These are phyloP conservation scores for Morpho deidamia DNA, from an alignment of 2,888 invertebrate species.

Conservation along the genomic window DNA sequence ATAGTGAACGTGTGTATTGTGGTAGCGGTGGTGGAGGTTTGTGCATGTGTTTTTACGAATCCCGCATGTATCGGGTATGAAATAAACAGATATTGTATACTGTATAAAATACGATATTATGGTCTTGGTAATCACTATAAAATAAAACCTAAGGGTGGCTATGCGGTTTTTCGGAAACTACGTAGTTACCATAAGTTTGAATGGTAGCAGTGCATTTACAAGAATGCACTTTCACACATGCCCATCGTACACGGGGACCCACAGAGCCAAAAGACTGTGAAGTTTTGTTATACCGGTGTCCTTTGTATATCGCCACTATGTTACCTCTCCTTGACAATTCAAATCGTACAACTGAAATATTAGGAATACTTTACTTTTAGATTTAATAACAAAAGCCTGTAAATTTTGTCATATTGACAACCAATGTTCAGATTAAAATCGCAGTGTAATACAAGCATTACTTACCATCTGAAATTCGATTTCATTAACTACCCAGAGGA, in stretches of 20 bases:
- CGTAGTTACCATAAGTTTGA: background rate
- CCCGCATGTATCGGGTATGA: too few species aligned
- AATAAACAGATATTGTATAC: too few species aligned
- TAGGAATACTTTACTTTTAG: background rate
- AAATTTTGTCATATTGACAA: too few species aligned
- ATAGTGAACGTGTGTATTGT: too few species aligned
- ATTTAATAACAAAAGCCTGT: background rate
- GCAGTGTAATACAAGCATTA: too few species aligned
- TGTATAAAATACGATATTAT: too few species aligned
- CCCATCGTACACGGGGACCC: background rate
- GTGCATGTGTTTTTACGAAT: too few species aligned
- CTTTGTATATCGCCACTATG: background rate
- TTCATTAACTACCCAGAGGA: too few species aligned
- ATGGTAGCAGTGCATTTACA: background rate
- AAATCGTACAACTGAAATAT: background rate
- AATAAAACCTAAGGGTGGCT: conserved; percentile 18
- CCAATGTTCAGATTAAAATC: too few species aligned
- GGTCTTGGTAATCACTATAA: too few species aligned
- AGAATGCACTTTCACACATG: background rate
- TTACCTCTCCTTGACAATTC: background rate
- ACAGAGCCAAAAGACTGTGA: background rate
- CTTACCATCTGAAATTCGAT: too few species aligned
- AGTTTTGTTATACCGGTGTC: conserved; percentile 1
- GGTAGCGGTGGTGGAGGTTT: too few species aligned
- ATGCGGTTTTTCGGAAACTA: background rate